phyloP scores from a whole-genome alignment of 2,797 vertebrate genomes.

The Pseudochirops cupreus region DNA sequence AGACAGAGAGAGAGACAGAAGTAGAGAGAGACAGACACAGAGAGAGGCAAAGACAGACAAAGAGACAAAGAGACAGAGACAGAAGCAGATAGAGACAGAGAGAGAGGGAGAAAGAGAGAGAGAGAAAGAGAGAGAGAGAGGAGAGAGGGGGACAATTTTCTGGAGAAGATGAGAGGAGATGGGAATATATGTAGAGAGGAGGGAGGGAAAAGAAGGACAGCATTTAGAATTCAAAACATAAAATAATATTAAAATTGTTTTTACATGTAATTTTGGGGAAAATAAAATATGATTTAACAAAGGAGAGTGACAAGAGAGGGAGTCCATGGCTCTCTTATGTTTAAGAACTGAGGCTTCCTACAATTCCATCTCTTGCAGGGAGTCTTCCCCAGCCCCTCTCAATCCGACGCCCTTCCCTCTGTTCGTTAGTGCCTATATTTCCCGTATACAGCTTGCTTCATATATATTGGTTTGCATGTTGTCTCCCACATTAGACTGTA shows the following conservation, averaged over 20 bases:
- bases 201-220: too few species aligned
- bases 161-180: neutral
- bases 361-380: neutral
- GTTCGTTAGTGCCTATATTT: neutral
- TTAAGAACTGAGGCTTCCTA: neutral
- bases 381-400: neutral
- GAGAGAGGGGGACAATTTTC: neutral
- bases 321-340: too few species aligned
- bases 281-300: too few species aligned
- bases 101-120: neutral
- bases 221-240: too few species aligned
- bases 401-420: neutral
- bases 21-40: neutral
- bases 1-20: neutral
- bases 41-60: neutral
- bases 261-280: too few species aligned
- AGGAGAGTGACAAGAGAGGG: too few species aligned
- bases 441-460: too few species aligned
- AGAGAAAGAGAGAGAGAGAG: neutral
- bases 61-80: neutral
- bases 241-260: too few species aligned
- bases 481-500: neutral
- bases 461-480: neutral
- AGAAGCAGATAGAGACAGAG: neutral
- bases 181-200: neutral